Evolutionary conservation across 2,888 invertebrate species (phyloP).

Genomic region (Catocala sponsa): DNA sequence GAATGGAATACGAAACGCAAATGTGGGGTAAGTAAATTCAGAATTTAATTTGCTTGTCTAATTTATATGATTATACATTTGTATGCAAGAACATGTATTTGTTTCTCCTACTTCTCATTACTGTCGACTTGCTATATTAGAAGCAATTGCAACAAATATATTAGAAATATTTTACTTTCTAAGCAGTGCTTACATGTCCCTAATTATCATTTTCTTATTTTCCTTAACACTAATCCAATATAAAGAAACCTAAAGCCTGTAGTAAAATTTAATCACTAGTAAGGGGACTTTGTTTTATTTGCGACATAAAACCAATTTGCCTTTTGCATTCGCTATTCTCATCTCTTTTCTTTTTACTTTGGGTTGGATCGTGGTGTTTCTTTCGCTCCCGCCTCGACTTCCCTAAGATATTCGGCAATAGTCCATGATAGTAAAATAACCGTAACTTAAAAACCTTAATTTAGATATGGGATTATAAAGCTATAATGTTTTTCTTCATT

Average conservation of each 20-base stretch:
- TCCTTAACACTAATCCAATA: constrained; percentile 35
- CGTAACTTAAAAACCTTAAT: constrained; percentile 53
- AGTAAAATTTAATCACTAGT: constrained; percentile 58
- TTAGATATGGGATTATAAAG: constrained; percentile 48
- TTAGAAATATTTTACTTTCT: not conserved
- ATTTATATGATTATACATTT: constrained; percentile 2
- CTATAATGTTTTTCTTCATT: constrained; percentile 29
- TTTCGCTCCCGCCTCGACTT: constrained; percentile 18
- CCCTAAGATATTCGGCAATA: constrained; percentile 40
- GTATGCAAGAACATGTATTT: constrained; percentile 4
- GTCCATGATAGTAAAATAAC: constrained; percentile 52
- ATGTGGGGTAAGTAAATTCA: too few species aligned
- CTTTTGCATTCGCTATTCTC: constrained; percentile 28
- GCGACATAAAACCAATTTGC: constrained; percentile 51
- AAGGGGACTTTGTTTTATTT: constrained; percentile 57
- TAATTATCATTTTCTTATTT: constrained; percentile 38
- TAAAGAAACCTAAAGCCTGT: constrained; percentile 49
- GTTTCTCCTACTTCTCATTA: not conserved
- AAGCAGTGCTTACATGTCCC: constrained; percentile 6
- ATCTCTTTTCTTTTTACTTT: constrained; percentile 17
- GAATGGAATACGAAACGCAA: too few species aligned
- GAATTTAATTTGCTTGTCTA: not conserved
- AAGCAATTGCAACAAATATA: not conserved
- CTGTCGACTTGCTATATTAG: not conserved
- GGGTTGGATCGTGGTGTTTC: constrained; percentile 16